phyloP scores from a whole-genome alignment of 2,113 vertebrate species.

The Aspiorhynchus laticeps region DNA sequence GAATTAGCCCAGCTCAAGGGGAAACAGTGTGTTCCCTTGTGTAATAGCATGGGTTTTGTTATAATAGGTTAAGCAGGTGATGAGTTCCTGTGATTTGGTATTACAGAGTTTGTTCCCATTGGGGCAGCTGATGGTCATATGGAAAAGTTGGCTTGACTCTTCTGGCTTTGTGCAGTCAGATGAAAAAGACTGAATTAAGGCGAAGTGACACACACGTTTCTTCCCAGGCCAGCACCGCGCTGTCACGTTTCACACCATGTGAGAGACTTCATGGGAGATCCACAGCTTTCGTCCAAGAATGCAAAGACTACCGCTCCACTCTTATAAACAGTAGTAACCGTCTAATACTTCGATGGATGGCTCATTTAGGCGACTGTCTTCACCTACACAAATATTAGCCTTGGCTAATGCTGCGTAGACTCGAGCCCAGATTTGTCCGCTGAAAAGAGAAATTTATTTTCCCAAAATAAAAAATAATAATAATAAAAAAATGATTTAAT shows the following conservation, averaged over 20 bases:
- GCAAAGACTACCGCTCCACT: constrained; percentile 35
- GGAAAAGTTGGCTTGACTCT: constrained; percentile 33
- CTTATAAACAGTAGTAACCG: constrained; percentile 42
- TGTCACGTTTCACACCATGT: constrained; percentile 49
- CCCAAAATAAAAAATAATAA: constrained; percentile 43
- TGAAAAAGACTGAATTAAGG: constrained; percentile 44
- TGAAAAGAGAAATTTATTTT: constrained; percentile 47
- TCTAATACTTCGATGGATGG: constrained; percentile 45
- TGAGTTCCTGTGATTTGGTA: constrained; percentile 17
- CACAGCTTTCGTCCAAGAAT: constrained; percentile 40
- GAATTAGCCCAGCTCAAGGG: neutral
- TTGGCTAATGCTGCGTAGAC: constrained; percentile 38
- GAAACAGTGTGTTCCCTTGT: neutral
- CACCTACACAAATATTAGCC: constrained; percentile 52
- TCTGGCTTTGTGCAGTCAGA: constrained; percentile 23
- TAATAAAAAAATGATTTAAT: constrained; percentile 22
- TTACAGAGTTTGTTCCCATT: constrained; percentile 28
- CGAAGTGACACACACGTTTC: constrained; percentile 47
- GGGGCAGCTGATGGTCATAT: constrained; percentile 47
- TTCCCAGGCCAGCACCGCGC: constrained; percentile 32
- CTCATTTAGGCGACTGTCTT: constrained; percentile 51
- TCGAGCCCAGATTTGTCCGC: constrained; percentile 47
- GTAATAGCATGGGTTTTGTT: neutral
- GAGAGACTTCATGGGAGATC: constrained; percentile 49
- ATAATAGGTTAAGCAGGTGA: constrained; percentile 17